Base-by-base conservation (phyloP, 2,888 invertebrate species). In the Sceliomorpha sp. region DNA sequence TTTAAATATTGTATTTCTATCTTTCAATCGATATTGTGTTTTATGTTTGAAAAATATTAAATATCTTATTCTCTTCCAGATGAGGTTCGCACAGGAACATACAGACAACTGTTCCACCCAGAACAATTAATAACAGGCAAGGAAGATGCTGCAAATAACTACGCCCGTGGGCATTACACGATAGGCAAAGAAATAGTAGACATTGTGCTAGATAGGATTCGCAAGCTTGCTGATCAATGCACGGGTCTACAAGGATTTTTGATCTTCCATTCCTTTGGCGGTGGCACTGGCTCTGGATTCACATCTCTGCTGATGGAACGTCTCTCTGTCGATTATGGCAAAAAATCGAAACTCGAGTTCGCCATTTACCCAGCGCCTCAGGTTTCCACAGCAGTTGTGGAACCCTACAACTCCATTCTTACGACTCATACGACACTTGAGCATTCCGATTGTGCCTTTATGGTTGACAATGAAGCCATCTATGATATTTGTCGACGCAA, bases 121-220 rank as follows among this genome's bases (percentile, higher is more conserved):
- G 98, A 98, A 90, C 98, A 98, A 90, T 91, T 98, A 89, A 97
- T 98, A 89, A 97, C 96, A 80, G 97, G 97, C 80, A 98, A 98
- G 89, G 98, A 98, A 90, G 98, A 98, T 87, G 98, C 98, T 36
- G 98, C 98, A 80, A 98, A 98, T 90, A 98, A 98, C 91, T 98
- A 98, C 79, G 98, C 98, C 63, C 94, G 98, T 82, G 98, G 98
- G 68, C 98, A 98, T 90, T 98, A 98, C 92, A 98, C 98, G 76
- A 96, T 98, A 84, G 98, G 97, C 86, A 96, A 96, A 89, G 97
- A 97, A 88, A 96, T 97, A 85, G 96, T 97, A 70, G 97, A 97
- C 87, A 89, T 96, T 79, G 96, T 96, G 1, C 91, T 96, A 76
- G 96, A 96, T 91, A 91, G 96, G 76, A 93, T 96, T 86, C 93